Evolutionary conservation across 2,113 vertebrate genomes (phyloP).

Genomic region (Geococcyx californianus): DNA sequence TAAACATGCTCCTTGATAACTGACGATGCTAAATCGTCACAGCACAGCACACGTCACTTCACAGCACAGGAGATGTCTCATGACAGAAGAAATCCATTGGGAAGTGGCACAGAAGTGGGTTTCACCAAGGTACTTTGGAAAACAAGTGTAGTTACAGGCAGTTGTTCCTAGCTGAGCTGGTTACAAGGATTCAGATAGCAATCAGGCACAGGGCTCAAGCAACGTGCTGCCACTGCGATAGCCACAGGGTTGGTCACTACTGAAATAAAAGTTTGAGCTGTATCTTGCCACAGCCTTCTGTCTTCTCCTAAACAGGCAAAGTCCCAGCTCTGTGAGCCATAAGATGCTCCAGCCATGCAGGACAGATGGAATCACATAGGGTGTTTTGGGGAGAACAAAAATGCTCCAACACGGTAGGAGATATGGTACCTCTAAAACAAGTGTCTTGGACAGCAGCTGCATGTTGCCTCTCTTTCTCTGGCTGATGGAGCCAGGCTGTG

Average conservation of each 20-base stretch:
- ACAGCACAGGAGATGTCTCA: neutral
- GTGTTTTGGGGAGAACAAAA: neutral
- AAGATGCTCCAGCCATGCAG: neutral
- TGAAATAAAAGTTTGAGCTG: neutral
- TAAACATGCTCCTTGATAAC: neutral
- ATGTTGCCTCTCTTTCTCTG: neutral
- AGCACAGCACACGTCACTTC: neutral
- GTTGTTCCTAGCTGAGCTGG: neutral
- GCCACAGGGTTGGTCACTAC: neutral
- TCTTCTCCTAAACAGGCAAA: neutral
- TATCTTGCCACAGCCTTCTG: neutral
- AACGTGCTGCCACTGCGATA: fast-evolving
- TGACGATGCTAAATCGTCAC: neutral
- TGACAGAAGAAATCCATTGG: neutral
- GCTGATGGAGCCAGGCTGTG: neutral
- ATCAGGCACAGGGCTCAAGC: neutral
- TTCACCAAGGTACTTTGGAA: neutral
- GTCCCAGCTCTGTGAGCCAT: neutral
- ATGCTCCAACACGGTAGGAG: neutral
- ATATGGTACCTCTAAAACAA: fast-evolving
- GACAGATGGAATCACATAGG: neutral
- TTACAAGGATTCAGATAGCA: neutral
- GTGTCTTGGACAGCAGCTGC: neutral
- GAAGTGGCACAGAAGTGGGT: neutral
- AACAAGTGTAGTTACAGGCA: neutral